Conservation (phyloP, 2,888 invertebrate genomes). For the Heliothis peltigera region DNA sequence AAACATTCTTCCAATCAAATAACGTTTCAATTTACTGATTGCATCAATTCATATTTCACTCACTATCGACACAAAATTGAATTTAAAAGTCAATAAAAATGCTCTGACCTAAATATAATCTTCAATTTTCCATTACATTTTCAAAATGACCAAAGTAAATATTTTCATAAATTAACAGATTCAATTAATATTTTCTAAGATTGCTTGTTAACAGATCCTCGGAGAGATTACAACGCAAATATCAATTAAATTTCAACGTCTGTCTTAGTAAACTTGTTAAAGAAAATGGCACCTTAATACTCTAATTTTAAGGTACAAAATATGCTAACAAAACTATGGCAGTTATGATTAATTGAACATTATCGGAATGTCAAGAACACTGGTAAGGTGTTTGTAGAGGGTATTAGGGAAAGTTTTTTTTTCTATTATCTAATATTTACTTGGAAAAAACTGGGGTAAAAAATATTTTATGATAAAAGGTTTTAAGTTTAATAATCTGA, state of each 20-base stretch:
- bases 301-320: slow-evolving; percentile 33
- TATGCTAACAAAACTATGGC: slow-evolving; percentile 17
- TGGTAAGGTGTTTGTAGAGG: slow-evolving; percentile 42
- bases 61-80: background rate
- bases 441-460: background rate
- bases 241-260: slow-evolving; percentile 60
- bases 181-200: slow-evolving; percentile 57
- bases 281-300: slow-evolving; percentile 34
- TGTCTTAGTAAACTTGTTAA: slow-evolving; percentile 17
- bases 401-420: slow-evolving; percentile 36
- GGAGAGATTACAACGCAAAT: slow-evolving; percentile 55
- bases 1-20: background rate
- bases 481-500: background rate
- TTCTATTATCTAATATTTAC: slow-evolving; percentile 28
- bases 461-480: background rate
- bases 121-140: background rate
- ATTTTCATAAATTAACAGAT: slow-evolving; percentile 46
- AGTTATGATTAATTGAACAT: slow-evolving; percentile 55
- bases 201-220: slow-evolving; percentile 35
- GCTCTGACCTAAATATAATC: background rate
- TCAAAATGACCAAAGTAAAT: slow-evolving; percentile 34
- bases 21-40: background rate
- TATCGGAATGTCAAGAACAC: slow-evolving; percentile 43
- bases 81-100: slow-evolving; percentile 1
- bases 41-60: background rate